Evolutionary conservation across 2,888 invertebrate genomes (phyloP).

Genomic region (Oxyteleia sp.): DNA sequence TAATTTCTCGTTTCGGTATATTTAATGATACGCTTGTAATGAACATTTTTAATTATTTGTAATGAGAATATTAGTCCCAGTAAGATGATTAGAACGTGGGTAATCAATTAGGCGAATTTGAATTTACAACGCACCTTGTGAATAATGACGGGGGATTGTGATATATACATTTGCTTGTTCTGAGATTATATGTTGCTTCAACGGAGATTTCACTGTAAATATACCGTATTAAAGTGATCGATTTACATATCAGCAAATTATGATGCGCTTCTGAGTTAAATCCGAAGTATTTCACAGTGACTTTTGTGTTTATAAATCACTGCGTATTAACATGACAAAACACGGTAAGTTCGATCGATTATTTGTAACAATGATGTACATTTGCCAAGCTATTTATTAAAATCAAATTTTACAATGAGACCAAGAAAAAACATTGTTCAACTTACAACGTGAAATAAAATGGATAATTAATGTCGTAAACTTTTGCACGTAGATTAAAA

Average conservation of each 20-base stretch:
- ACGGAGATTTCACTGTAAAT: constrained; percentile 40
- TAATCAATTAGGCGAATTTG: constrained; percentile 63
- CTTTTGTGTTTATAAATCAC: too few species aligned
- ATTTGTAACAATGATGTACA: too few species aligned
- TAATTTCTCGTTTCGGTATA: not conserved
- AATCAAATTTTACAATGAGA: too few species aligned
- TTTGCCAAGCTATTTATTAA: too few species aligned
- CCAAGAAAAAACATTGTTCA: too few species aligned
- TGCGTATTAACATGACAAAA: too few species aligned
- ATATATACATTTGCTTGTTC: constrained; percentile 49
- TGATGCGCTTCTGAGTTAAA: constrained; percentile 8
- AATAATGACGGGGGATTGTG: constrained; percentile 49
- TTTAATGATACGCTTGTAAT: not conserved
- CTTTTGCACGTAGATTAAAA: too few species aligned
- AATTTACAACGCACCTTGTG: constrained; percentile 57
- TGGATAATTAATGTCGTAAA: too few species aligned
- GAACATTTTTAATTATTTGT: constrained; percentile 26
- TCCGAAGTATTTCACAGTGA: not conserved
- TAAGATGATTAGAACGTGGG: constrained; percentile 49
- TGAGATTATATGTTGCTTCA: constrained; percentile 45
- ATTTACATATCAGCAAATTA: constrained; percentile 22
- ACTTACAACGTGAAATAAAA: too few species aligned
- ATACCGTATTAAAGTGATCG: constrained; percentile 25
- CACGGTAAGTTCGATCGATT: too few species aligned
- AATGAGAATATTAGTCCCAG: constrained; percentile 24